Conservation (phyloP, 2,797 vertebrate genomes). For the Hozukius guyotensis region DNA sequence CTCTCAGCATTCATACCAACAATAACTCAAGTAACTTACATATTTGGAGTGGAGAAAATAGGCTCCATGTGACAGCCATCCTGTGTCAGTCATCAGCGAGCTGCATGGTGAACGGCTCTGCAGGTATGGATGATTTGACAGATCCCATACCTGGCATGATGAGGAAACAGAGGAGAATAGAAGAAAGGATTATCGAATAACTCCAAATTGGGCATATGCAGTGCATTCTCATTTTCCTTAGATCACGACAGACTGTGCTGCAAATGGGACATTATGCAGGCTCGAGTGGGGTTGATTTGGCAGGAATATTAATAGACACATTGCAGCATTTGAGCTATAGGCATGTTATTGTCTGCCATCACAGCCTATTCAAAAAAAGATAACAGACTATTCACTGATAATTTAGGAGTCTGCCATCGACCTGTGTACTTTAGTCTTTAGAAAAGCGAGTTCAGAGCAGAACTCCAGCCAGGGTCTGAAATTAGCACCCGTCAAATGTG, state of each 20-base stretch:
- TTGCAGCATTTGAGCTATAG: constrained; percentile 35
- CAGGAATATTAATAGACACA: constrained; percentile 47
- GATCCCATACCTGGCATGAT: not conserved
- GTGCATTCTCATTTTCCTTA: constrained; percentile 2
- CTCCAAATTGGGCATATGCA: not conserved
- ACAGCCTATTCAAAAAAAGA: constrained; percentile 45
- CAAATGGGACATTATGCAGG: constrained; percentile 46
- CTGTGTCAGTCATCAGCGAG: not conserved
- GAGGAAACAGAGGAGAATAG: not conserved
- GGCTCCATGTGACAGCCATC: not conserved
- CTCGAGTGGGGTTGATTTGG: constrained; percentile 57
- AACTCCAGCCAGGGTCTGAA: not conserved
- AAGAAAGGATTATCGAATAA: not conserved
- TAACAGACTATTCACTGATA: constrained; percentile 36
- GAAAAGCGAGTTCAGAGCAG: constrained; percentile 17
- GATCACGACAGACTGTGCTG: constrained; percentile 9
- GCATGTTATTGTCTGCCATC: constrained; percentile 54
- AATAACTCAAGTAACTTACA: not conserved
- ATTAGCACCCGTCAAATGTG: no score
- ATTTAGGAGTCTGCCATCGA: constrained; percentile 29
- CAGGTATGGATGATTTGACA: not conserved
- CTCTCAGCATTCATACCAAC: not conserved
- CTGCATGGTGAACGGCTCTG: not conserved
- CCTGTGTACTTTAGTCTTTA: constrained; percentile 16
- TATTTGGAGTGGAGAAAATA: not conserved